phyloP scores from a whole-genome alignment of 2,888 invertebrate genomes.

The Agriotes lineatus region DNA sequence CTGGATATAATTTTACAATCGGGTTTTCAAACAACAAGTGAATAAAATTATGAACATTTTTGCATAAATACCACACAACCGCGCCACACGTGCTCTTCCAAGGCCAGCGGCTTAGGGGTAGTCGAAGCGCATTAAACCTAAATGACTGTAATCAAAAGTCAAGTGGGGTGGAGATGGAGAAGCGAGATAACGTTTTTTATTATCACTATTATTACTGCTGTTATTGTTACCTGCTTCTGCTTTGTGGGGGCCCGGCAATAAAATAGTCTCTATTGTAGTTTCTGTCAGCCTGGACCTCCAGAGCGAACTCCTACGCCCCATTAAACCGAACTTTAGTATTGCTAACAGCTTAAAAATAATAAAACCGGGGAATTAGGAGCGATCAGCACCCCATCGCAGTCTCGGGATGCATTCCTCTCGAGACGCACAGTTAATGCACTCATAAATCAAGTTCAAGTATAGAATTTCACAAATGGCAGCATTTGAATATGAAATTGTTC shows the following conservation, averaged over 20 bases:
- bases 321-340: slow-evolving; percentile 10
- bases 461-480: slow-evolving; percentile 54
- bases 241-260: slow-evolving; percentile 55
- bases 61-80: slow-evolving; percentile 13
- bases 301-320: slow-evolving; percentile 34
- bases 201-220: slow-evolving; percentile 58
- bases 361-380: neutral
- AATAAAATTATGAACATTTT: slow-evolving; percentile 25
- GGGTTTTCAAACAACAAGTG: slow-evolving; percentile 10
- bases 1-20: slow-evolving; percentile 35
- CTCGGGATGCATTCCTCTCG: neutral
- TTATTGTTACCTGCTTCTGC: slow-evolving; percentile 58
- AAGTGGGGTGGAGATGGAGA: slow-evolving; percentile 1
- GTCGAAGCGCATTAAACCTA: neutral
- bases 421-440: slow-evolving; percentile 8
- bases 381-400: slow-evolving; percentile 20
- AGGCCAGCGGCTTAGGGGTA: neutral
- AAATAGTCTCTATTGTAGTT: slow-evolving; percentile 58
- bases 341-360: neutral
- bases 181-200: slow-evolving; percentile 51
- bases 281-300: slow-evolving; percentile 54
- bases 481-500: slow-evolving; percentile 54
- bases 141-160: slow-evolving; percentile 13
- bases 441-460: slow-evolving; percentile 52
- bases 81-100: neutral